phyloP scores from a whole-genome alignment of 2,113 vertebrate genomes.

The Tinamus guttatus region DNA sequence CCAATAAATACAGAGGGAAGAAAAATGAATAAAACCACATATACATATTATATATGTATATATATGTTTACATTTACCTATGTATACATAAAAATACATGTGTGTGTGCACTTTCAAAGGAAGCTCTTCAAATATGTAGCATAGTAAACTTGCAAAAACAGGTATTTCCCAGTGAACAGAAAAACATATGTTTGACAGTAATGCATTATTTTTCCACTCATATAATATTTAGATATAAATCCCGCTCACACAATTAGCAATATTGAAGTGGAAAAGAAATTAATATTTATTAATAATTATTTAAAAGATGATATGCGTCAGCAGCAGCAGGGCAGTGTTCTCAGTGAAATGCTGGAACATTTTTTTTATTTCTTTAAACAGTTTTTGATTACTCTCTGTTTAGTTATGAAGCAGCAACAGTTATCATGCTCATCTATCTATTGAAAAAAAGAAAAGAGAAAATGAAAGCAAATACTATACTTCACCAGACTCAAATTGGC shows the following conservation, averaged over 20 bases:
- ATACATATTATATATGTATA: too few relatives aligned
- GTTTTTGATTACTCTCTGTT: conserved; percentile 47
- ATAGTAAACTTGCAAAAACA: neutral
- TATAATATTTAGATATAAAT: neutral
- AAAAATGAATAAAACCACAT: neutral
- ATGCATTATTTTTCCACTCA: neutral
- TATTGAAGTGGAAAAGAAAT: conserved; percentile 38
- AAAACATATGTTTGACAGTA: neutral
- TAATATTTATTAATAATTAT: neutral
- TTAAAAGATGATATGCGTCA: conserved; percentile 5
- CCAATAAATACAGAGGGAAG: neutral
- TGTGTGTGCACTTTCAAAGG: neutral
- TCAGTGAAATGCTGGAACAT: neutral
- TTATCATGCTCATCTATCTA: neutral
- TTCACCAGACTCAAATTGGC: neutral
- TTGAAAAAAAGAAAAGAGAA: neutral
- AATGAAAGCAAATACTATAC: conserved; percentile 20
- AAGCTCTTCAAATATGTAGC: neutral
- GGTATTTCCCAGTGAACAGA: neutral
- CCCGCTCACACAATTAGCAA: neutral
- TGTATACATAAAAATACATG: neutral
- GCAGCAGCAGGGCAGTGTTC: neutral
- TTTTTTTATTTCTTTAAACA: conserved; percentile 46
- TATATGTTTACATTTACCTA: too few relatives aligned
- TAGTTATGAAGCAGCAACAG: neutral